Conservation (phyloP, 2,797 vertebrate species). For the Sebastes steindachneri region DNA sequence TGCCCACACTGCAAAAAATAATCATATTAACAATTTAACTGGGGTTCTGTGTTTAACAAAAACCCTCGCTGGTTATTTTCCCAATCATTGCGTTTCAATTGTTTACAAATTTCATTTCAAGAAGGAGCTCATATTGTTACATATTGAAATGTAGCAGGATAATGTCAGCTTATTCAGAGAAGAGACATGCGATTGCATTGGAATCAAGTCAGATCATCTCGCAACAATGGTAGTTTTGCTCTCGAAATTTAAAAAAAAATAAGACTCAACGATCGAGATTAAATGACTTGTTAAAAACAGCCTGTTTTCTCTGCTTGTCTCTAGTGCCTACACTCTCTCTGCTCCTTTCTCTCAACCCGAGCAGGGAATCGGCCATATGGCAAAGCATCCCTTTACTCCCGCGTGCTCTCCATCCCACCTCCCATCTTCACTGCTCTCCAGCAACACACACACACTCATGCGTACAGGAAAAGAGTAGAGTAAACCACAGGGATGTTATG, state of each 20-base stretch:
- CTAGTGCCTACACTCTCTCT: conserved; percentile 16
- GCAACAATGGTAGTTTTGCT: conserved; percentile 20
- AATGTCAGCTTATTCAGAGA: conserved; percentile 25
- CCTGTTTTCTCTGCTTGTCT: conserved; percentile 18
- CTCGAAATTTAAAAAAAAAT: conserved; percentile 8
- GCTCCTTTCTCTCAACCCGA: conserved; percentile 43
- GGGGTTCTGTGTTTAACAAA: not conserved
- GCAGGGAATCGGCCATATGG: conserved; percentile 70
- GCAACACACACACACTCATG: conserved; percentile 41
- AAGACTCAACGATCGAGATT: conserved; percentile 16
- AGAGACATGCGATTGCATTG: conserved; percentile 9
- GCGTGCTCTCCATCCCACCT: conserved; percentile 34
- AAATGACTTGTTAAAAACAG: conserved; percentile 34
- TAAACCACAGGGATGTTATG: conserved; percentile 49
- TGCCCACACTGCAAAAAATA: conserved; percentile 37
- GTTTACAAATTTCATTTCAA: conserved; percentile 30
- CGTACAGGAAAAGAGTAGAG: conserved; percentile 32
- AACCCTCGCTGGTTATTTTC: conserved; percentile 19
- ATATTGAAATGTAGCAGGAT: conserved; percentile 26
- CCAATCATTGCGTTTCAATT: conserved; percentile 23
- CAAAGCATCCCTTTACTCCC: conserved; percentile 53
- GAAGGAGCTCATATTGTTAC: conserved; percentile 10
- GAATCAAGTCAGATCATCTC: conserved; percentile 36
- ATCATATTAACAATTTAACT: conserved; percentile 43
- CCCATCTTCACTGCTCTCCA: conserved; percentile 26